Evolutionary conservation across 2,888 invertebrate species (phyloP), one percentile per base, ranked within the genome.

Genomic region (Tolmerus cingulatus): DNA sequence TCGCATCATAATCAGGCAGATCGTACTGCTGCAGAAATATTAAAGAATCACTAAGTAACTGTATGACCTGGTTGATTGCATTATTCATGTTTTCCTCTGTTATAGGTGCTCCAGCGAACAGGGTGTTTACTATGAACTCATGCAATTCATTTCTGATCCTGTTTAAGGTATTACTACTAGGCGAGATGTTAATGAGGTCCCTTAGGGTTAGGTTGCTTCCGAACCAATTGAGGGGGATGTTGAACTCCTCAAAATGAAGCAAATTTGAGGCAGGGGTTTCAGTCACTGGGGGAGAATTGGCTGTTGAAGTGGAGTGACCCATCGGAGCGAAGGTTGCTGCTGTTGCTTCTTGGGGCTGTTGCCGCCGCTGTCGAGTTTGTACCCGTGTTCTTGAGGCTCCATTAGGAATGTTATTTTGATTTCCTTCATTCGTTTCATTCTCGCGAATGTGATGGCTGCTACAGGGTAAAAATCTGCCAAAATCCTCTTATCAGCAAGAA

Each of bases 401-500:
- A 51, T 51, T 57, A 5, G 43, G 1, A 40, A 19, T n/a, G 78
- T 51, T 66, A n/a, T n/a, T 51, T 19, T 46, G 85, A 66, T 76
- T 79, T 12, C 88, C 66, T 66, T 66, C 89, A 66, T 77, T 87
- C 1, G 43, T 43, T 23, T 91, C 92, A 4, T 90, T 90, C 23
- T 93, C 93, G 0, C 93, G 93, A 84, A 95, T 93, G 90, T 96
- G 96, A 91, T 96, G 95, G 55, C 95, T 96, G 91, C 95, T 95
- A 90, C 96, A 96, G 1, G 95, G 95, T 89, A 96, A 92, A 90
- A 95, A 96, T 46, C 93, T 92, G 89, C 16, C 87, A 46, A 46
- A 43, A 85, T 74, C 34, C 40, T 14, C 5, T 46, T 5, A 12
- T 81, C 2, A 51, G 40, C 12, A 40, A 37, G 5, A 4, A 19